phyloP scores from a whole-genome alignment of 2,113 vertebrate genomes.

The Hippocampus barbouri region DNA sequence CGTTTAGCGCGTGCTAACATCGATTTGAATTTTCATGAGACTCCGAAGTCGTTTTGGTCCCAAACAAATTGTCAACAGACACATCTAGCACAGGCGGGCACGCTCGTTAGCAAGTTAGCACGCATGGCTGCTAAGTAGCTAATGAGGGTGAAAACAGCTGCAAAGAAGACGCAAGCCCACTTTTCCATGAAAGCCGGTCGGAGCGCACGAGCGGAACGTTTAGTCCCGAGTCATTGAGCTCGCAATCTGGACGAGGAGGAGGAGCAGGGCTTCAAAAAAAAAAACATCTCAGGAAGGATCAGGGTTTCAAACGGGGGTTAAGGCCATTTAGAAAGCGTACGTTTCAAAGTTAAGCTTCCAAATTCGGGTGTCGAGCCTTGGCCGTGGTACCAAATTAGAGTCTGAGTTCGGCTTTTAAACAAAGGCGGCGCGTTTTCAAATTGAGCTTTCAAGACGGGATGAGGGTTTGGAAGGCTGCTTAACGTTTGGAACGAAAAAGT shows the following conservation, averaged over 20 bases:
- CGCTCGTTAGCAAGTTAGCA: conserved; percentile 55
- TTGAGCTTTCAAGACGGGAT: too few relatives aligned
- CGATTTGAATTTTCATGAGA: too few relatives aligned
- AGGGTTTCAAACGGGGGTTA: not conserved
- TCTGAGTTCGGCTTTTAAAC: too few relatives aligned
- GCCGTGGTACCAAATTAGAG: too few relatives aligned
- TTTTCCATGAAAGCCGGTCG: not conserved
- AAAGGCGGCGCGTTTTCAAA: too few relatives aligned
- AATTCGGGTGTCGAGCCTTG: too few relatives aligned
- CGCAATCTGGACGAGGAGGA: not conserved
- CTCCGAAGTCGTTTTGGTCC: not conserved
- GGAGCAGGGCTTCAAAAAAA: too few relatives aligned
- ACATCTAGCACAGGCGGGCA: not conserved
- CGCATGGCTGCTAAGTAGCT: conserved; percentile 47
- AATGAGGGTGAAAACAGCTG: conserved; percentile 62
- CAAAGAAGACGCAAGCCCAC: not conserved
- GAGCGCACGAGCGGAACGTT: not conserved
- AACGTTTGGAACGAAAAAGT: too few relatives aligned
- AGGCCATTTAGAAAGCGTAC: too few relatives aligned
- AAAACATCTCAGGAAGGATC: not conserved
- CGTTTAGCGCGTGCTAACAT: too few relatives aligned
- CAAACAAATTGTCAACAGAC: conserved; percentile 14
- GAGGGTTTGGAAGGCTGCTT: too few relatives aligned
- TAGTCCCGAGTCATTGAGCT: not conserved
- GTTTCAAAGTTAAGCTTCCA: too few relatives aligned